Conservation (phyloP, 2,113 vertebrate genomes). For the Anoplopoma fimbria region DNA sequence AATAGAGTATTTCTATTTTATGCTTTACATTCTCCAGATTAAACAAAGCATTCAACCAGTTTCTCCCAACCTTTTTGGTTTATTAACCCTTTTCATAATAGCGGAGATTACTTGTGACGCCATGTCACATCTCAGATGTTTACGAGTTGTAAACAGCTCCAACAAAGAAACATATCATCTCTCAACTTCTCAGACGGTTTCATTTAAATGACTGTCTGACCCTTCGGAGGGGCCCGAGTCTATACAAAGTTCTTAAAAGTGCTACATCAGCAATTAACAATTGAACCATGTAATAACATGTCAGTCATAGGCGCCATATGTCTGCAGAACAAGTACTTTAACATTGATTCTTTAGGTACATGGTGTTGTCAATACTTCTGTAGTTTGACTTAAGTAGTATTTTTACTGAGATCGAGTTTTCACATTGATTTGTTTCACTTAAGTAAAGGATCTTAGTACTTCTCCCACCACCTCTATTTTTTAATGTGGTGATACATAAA, state of each 20-base stretch:
- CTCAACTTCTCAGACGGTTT: background rate
- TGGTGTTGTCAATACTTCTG: background rate
- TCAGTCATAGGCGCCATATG: background rate
- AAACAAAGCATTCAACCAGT: background rate
- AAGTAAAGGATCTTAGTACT: background rate
- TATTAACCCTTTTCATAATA: too few species aligned
- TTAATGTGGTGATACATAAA: background rate
- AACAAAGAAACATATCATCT: background rate
- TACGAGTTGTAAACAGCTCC: background rate
- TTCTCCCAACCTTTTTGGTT: too few species aligned
- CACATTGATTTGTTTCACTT: background rate
- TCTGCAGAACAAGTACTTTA: background rate
- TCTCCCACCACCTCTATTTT: background rate
- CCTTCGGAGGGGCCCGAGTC: background rate
- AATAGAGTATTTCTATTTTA: background rate
- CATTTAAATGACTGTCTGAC: background rate
- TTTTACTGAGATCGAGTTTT: background rate
- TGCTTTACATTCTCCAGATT: background rate
- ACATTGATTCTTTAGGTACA: background rate
- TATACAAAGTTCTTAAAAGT: background rate
- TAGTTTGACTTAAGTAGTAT: background rate
- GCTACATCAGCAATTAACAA: background rate
- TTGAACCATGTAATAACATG: background rate
- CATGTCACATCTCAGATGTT: background rate
- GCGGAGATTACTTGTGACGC: background rate